Conservation (phyloP, 2,113 vertebrate genomes). For the Oplegnathus fasciatus region DNA sequence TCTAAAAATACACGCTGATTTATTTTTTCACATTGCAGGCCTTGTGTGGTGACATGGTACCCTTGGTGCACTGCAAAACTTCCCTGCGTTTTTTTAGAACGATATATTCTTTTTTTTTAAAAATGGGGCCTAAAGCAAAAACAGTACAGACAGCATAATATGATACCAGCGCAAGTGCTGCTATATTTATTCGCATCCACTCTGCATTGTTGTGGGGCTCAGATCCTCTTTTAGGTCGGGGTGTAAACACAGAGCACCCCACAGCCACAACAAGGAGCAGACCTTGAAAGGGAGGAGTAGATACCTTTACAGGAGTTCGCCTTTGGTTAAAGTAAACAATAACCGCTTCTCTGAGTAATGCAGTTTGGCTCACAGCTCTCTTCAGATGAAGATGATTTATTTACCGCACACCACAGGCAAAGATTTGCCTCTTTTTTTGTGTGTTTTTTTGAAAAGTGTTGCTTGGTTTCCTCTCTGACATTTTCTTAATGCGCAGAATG, state of each 20-base stretch:
- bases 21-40: slow-evolving; percentile 22
- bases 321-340: slow-evolving; percentile 75
- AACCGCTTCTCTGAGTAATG: slow-evolving; percentile 65
- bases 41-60: slow-evolving; percentile 28
- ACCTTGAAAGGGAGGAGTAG: slow-evolving; percentile 50
- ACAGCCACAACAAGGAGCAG: slow-evolving; percentile 60
- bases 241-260: slow-evolving; percentile 65
- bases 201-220: slow-evolving; percentile 61
- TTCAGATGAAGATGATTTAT: slow-evolving; percentile 68
- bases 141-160: slow-evolving; percentile 71
- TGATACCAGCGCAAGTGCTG: slow-evolving; percentile 61
- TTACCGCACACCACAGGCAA: slow-evolving; percentile 50
- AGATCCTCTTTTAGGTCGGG: slow-evolving; percentile 50
- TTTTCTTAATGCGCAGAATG: slow-evolving; percentile 58
- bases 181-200: slow-evolving; percentile 68
- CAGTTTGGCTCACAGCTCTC: slow-evolving; percentile 54
- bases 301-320: slow-evolving; percentile 50
- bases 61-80: slow-evolving; percentile 50
- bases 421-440: slow-evolving; percentile 40
- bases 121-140: slow-evolving; percentile 55
- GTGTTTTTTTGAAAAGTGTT: slow-evolving; percentile 42
- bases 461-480: slow-evolving; percentile 62
- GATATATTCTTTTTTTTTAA: slow-evolving; percentile 30
- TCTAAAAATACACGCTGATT: slow-evolving; percentile 38
- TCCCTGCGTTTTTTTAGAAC: slow-evolving; percentile 49